phyloP scores from a whole-genome alignment of 2,113 vertebrate genomes.

The Oncorhynchus nerka region DNA sequence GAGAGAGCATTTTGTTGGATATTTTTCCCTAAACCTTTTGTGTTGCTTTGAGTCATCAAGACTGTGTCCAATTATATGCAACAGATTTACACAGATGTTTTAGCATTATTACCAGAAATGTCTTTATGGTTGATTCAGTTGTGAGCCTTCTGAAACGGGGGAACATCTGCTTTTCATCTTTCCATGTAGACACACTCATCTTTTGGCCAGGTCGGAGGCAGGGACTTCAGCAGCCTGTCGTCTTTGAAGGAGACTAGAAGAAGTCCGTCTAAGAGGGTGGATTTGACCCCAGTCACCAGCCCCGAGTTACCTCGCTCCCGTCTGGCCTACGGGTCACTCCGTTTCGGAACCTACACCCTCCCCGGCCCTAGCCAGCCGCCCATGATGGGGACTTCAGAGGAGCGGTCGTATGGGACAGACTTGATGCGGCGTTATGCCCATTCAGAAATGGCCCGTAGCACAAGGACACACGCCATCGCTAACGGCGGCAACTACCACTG shows the following conservation, averaged over 20 bases:
- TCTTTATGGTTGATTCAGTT: neutral
- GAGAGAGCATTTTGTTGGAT: no score
- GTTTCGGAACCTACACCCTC: conserved; percentile 27
- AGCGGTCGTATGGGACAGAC: neutral
- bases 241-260: neutral
- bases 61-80: no score
- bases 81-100: no score
- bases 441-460: conserved; percentile 32
- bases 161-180: no score
- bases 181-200: neutral
- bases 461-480: neutral
- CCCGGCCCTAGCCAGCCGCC: conserved; percentile 29
- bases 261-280: conserved; percentile 44
- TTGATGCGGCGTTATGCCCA: conserved; percentile 19
- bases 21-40: no score
- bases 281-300: conserved; percentile 44
- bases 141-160: no score
- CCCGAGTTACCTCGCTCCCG: neutral
- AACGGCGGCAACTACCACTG: neutral
- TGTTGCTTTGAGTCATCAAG: no score
- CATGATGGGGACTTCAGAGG: neutral
- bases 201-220: conserved; percentile 33
- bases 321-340: conserved; percentile 1
- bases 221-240: neutral
- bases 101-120: no score